Evolutionary conservation across 1,140 invertebrate species (phyloP).

Genomic region (Protaetia brevitarsis): DNA sequence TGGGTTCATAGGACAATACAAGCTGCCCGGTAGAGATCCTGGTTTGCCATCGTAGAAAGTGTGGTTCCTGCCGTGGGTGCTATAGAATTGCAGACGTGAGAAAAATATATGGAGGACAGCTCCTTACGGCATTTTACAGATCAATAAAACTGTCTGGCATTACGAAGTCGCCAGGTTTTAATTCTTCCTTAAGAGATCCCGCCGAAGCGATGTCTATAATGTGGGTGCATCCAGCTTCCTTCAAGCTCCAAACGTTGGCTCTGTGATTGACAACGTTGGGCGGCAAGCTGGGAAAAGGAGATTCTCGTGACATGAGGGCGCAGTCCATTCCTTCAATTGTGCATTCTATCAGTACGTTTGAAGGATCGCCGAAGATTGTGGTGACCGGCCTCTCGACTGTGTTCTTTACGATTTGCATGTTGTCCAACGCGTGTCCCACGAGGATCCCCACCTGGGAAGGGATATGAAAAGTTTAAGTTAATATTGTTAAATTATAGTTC

Average conservation of each 20-base stretch:
- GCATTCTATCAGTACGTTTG: not conserved
- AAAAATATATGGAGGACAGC: not conserved
- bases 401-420: not conserved
- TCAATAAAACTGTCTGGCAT: not conserved
- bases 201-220: not conserved
- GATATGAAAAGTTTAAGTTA: not conserved
- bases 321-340: not conserved
- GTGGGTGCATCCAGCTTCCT: slow-evolving; percentile 13
- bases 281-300: not conserved
- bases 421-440: not conserved
- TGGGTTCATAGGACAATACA: slow-evolving; percentile 89
- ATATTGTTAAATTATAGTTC: not conserved
- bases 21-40: slow-evolving; percentile 68
- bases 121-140: not conserved
- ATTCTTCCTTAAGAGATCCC: slow-evolving; percentile 1
- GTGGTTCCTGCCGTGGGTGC: slow-evolving; percentile 67
- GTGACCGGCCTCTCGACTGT: not conserved
- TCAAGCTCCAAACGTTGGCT: slow-evolving; percentile 3
- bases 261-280: slow-evolving; percentile 6
- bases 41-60: slow-evolving; percentile 86
- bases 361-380: slow-evolving; percentile 19
- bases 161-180: not conserved
- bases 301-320: not conserved
- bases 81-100: slow-evolving; percentile 35
- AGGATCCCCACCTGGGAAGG: not conserved